Conservation (phyloP, 2,113 vertebrate species). For the Speoplatyrhinus poulsoni region DNA sequence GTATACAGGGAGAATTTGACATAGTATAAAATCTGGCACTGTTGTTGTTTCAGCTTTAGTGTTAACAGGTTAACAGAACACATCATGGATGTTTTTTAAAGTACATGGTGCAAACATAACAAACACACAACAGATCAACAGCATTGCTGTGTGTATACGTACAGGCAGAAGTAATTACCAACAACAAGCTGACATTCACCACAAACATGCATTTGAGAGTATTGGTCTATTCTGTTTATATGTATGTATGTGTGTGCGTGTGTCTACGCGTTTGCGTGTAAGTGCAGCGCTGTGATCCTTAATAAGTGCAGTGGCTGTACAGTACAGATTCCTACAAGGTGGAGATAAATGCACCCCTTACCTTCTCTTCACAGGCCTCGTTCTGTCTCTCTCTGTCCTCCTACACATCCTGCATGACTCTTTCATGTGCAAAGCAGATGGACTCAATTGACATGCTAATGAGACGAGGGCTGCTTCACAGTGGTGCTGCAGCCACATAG, state of each 20-base stretch:
- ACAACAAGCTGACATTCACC: too few relatives aligned
- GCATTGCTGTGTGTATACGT: too few relatives aligned
- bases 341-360: conserved; percentile 61
- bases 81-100: conserved; percentile 28
- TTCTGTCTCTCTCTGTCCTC: conserved; percentile 73
- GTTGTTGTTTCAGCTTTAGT: conserved; percentile 22
- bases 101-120: not conserved
- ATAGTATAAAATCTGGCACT: conserved; percentile 28
- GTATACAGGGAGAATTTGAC: conserved; percentile 29
- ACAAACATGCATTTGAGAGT: too few relatives aligned
- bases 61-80: conserved; percentile 7
- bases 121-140: not conserved
- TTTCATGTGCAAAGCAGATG: conserved; percentile 89
- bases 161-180: too few relatives aligned
- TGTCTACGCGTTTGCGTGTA: conserved; percentile 4
- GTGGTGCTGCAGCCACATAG: conserved; percentile 66
- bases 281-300: conserved; percentile 53
- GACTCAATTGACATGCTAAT: conserved; percentile 88
- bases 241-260: conserved; percentile 11
- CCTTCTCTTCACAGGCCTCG: conserved; percentile 43
- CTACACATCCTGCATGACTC: conserved; percentile 64
- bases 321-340: conserved; percentile 71
- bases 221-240: not conserved
- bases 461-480: conserved; percentile 80
- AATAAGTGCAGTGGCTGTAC: conserved; percentile 65